phyloP scores from a whole-genome alignment of 2,113 vertebrate genomes.

The Rhinopithecus roxellana region DNA sequence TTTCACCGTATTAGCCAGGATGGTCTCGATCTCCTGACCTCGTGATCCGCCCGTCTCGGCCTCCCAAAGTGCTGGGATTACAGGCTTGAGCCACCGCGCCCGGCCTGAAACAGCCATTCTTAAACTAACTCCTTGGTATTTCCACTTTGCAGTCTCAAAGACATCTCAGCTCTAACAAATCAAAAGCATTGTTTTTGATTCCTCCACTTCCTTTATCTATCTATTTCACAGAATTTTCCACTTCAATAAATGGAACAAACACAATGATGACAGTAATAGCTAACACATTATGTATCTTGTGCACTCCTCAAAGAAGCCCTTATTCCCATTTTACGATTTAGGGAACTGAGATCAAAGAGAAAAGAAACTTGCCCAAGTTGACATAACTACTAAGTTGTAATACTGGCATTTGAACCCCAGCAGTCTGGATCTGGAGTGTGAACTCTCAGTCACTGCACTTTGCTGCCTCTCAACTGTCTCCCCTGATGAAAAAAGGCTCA shows the following conservation, averaged over 20 bases:
- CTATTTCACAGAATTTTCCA: neutral
- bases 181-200: neutral
- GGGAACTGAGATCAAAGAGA: neutral
- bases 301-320: neutral
- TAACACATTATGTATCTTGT: neutral
- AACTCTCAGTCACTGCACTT: neutral
- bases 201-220: neutral
- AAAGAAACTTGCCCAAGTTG: neutral
- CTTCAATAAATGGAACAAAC: neutral
- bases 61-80: too few species aligned
- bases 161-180: neutral
- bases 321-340: neutral
- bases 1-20: too few species aligned
- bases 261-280: neutral
- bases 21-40: too few species aligned
- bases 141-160: conserved; percentile 14
- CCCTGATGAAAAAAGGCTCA: neutral
- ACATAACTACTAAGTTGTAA: neutral
- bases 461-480: neutral
- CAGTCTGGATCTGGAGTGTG: neutral
- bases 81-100: too few species aligned
- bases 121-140: conserved; percentile 25
- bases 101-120: neutral
- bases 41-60: too few species aligned
- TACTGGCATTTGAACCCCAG: neutral